These are phyloP conservation scores for Drosophila setifemur DNA, from an alignment of 1,140 invertebrate genomes.

Conservation along the genomic window DNA sequence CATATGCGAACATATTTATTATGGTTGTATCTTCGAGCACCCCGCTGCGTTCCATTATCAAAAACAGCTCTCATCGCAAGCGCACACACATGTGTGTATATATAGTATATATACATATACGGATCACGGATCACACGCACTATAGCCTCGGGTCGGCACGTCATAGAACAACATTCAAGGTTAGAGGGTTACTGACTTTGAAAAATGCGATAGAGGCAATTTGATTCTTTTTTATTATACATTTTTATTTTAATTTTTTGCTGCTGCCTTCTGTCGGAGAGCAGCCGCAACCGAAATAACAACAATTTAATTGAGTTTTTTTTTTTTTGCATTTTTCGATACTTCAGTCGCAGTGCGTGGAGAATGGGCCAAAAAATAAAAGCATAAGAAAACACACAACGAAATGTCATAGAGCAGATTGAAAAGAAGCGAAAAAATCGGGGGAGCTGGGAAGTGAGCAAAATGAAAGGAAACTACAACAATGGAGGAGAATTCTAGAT, in stretches of 20 bases:
- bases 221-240: conserved; percentile 34
- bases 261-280: conserved; percentile 2
- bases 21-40: conserved; percentile 23
- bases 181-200: conserved; percentile 82
- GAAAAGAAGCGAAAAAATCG: conserved; percentile 3
- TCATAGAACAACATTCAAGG: conserved; percentile 73
- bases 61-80: conserved; percentile 22
- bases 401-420: conserved; percentile 58
- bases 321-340: conserved; percentile 64
- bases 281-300: conserved; percentile 27
- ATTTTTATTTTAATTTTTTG: conserved; percentile 27
- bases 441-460: conserved; percentile 25
- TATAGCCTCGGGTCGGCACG: conserved; percentile 35
- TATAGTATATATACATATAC: neutral
- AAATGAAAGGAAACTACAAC: conserved; percentile 12
- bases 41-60: conserved; percentile 68
- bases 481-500: neutral
- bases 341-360: conserved; percentile 62
- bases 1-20: neutral
- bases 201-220: conserved; percentile 75
- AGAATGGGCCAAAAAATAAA: conserved; percentile 8
- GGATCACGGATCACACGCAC: conserved; percentile 42
- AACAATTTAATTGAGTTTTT: conserved; percentile 71
- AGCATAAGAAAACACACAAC: no score
- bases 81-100: conserved; percentile 5